These are phyloP conservation scores for Tethea ocularis DNA, from an alignment of 2,888 invertebrate genomes.

Conservation along the genomic window DNA sequence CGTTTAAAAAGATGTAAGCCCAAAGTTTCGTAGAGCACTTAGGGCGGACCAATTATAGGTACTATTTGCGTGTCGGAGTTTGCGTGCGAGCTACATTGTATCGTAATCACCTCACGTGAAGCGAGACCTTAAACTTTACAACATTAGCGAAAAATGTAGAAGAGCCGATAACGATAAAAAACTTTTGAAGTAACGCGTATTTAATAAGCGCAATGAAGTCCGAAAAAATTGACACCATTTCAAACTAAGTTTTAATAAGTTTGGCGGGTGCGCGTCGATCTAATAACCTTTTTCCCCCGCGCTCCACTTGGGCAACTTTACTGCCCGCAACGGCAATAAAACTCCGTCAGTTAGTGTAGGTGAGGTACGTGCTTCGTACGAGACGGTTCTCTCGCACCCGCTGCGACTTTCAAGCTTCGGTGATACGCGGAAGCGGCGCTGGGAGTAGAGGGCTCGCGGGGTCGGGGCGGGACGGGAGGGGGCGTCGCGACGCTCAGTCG, in stretches of 20 bases:
- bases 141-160: not conserved
- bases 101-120: constrained; percentile 11
- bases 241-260: constrained; percentile 60
- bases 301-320: constrained; percentile 50
- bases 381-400: constrained; percentile 17
- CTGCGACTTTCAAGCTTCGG: constrained; percentile 27
- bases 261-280: constrained; percentile 35
- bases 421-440: constrained; percentile 4
- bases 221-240: not conserved
- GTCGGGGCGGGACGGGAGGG: constrained; percentile 42
- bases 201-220: not conserved
- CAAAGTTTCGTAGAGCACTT: not conserved
- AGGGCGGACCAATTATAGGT: constrained; percentile 16
- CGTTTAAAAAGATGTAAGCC: not conserved
- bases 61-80: constrained; percentile 16
- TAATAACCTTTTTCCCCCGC: constrained; percentile 61
- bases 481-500: constrained; percentile 73
- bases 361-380: constrained; percentile 36
- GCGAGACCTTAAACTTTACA: constrained; percentile 14
- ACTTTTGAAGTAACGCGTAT: not conserved
- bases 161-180: not conserved
- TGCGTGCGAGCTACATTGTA: constrained; percentile 19
- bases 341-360: constrained; percentile 54
- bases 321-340: constrained; percentile 66
- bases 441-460: constrained; percentile 17